Percentiles rank a stretch among this genome's conserved stretches.
Conservation (phyloP, 2,113 vertebrate genomes). For the Otolemur garnettii region DNA sequence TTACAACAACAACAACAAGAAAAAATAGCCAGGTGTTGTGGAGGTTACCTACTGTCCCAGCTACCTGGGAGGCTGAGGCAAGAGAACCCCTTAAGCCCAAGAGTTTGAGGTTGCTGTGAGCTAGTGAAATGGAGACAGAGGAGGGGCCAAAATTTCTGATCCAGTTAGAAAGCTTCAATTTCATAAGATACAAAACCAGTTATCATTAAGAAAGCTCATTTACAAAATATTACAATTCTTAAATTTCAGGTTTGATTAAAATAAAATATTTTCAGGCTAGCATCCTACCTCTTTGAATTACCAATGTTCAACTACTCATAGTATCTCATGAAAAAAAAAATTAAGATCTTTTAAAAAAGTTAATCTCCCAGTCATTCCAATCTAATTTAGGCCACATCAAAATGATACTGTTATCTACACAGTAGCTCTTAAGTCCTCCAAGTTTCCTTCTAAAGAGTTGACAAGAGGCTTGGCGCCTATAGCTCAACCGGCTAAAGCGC, state of each 20-base stretch:
- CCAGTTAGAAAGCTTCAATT: neutral
- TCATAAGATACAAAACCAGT: conserved; percentile 13
- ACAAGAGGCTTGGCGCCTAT: too few species aligned
- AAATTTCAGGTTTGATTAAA: neutral
- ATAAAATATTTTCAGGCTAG: neutral
- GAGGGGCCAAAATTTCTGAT: neutral
- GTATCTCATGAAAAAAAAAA: neutral
- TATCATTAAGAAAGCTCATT: neutral
- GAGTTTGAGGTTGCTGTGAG: too few species aligned
- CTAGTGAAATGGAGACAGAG: neutral
- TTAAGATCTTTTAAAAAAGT: neutral
- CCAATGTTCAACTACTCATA: neutral
- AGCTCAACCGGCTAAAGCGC: too few species aligned
- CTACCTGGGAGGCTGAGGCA: too few species aligned
- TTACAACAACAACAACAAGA: too few species aligned
- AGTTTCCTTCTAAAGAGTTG: neutral
- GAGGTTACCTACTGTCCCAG: too few species aligned
- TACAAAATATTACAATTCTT: neutral
- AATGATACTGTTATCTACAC: neutral
- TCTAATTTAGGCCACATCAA: neutral
- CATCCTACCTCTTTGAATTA: neutral
- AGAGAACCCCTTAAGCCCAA: too few species aligned
- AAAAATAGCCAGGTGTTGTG: too few species aligned
- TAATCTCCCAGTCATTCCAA: neutral
- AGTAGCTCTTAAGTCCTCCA: neutral